A percentile compares a stretch with the other conserved stretches of the same genome.
Evolutionary conservation across 2,113 vertebrate species (phyloP).

Genomic region (Bubo scandiacus): DNA sequence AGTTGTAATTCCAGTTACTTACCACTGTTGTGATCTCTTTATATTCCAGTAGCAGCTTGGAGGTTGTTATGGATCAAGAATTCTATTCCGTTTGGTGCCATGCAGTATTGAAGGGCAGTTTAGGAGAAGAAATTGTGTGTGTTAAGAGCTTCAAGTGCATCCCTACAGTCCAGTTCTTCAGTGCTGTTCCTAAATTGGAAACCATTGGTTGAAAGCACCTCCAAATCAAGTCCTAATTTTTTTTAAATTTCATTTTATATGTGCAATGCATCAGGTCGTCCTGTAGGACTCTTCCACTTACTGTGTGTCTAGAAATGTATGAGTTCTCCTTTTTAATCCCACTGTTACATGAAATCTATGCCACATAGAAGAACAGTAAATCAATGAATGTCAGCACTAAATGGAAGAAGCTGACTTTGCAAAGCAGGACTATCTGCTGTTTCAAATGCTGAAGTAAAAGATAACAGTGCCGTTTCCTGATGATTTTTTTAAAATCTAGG

Average conservation of each 20-base stretch:
- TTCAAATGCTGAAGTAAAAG: background rate
- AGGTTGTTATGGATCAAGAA: fast-evolving
- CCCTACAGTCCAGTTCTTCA: background rate
- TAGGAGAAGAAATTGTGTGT: background rate
- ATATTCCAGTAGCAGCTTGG: background rate
- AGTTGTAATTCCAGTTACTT: background rate
- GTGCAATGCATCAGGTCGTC: background rate
- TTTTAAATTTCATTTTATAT: background rate
- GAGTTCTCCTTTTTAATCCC: background rate
- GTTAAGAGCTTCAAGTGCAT: background rate
- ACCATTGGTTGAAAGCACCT: background rate
- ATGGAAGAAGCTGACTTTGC: background rate
- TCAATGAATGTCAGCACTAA: background rate
- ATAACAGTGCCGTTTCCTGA: background rate
- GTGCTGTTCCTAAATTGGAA: background rate
- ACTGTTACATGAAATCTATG: background rate
- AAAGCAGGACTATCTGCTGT: background rate
- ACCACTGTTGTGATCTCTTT: background rate
- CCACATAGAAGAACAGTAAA: background rate
- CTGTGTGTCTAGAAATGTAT: background rate
- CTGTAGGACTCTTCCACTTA: background rate
- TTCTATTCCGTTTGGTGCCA: background rate
- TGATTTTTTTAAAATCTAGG: background rate
- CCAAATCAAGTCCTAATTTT: background rate
- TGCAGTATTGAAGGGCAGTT: background rate